These are phyloP conservation scores for Cynodonichthys magdalenae DNA, from an alignment of 2,797 vertebrate species.

Conservation along the genomic window DNA sequence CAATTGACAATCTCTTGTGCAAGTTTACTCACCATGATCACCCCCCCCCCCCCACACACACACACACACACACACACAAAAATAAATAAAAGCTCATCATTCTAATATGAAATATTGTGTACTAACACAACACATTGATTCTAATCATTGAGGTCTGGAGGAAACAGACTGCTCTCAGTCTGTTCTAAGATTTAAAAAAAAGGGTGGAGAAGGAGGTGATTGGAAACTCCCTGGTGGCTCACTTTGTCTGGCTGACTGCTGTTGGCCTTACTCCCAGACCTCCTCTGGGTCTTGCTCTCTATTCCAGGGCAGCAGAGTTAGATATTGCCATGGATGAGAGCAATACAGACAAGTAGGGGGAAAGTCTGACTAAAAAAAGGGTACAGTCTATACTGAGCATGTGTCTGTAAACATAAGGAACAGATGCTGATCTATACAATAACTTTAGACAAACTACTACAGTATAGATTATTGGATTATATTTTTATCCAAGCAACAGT, in stretches of 20 bases:
- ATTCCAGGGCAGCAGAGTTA: conserved; percentile 40
- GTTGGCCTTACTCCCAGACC: conserved; percentile 68
- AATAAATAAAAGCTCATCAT: background rate
- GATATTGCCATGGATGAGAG: conserved; percentile 27
- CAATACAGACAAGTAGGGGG: background rate
- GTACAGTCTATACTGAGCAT: background rate
- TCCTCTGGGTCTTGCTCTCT: conserved; percentile 43
- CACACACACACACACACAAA: too few species aligned
- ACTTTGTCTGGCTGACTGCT: conserved; percentile 63
- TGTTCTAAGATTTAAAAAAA: conserved; percentile 7
- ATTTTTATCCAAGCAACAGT: background rate
- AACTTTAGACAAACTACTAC: background rate
- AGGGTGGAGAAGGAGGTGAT: conserved; percentile 51
- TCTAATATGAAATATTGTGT: background rate
- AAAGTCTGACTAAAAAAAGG: conserved; percentile 10
- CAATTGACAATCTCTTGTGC: too few species aligned
- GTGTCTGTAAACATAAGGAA: background rate
- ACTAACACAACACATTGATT: conserved; percentile 6
- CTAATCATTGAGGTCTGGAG: conserved; percentile 19
- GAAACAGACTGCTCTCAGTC: conserved; percentile 34
- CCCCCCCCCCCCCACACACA: too few species aligned
- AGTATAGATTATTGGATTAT: background rate
- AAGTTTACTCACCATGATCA: too few species aligned
- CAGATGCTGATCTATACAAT: background rate
- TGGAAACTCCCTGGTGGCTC: conserved; percentile 72